A percentile compares a stretch with the other conserved stretches of the same genome.
Evolutionary conservation across 2,888 invertebrate genomes (phyloP).

Genomic region (Ophonus ardosiacus): DNA sequence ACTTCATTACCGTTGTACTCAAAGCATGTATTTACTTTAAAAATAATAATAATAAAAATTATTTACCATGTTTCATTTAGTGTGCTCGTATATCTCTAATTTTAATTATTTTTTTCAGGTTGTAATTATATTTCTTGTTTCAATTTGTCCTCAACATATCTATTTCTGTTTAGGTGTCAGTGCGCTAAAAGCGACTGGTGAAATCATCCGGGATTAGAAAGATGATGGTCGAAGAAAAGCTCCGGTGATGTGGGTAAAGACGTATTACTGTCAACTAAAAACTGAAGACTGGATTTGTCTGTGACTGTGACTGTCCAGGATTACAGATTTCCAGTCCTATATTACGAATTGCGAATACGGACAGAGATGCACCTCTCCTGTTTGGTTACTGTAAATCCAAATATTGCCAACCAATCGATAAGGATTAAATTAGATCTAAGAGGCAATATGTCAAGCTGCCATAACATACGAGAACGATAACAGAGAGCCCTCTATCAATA

Average conservation of each 20-base stretch:
- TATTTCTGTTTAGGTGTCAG: conserved; percentile 28
- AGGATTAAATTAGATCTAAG: neutral
- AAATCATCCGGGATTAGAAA: conserved; percentile 18
- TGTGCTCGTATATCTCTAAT: neutral
- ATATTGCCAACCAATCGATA: neutral
- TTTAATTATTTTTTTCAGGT: neutral
- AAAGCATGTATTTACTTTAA: no score
- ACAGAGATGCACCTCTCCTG: neutral
- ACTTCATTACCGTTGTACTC: no score
- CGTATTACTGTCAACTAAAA: conserved; percentile 41
- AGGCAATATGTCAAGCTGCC: neutral
- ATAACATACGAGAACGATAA: neutral
- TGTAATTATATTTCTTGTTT: neutral
- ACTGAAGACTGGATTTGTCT: conserved; percentile 3
- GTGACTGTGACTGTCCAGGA: neutral
- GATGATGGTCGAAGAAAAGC: conserved; percentile 9
- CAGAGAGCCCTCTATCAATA: neutral
- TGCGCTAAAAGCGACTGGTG: neutral
- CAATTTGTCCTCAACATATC: neutral
- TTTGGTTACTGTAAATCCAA: neutral
- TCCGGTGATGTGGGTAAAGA: conserved; percentile 7
- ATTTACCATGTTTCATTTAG: no score
- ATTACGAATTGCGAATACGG: neutral
- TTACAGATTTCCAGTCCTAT: neutral
- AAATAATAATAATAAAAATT: no score